Evolutionary conservation across 2,113 vertebrate genomes (phyloP), one percentile per base, ranked within the genome.

Genomic region (Seriola dumerili): DNA sequence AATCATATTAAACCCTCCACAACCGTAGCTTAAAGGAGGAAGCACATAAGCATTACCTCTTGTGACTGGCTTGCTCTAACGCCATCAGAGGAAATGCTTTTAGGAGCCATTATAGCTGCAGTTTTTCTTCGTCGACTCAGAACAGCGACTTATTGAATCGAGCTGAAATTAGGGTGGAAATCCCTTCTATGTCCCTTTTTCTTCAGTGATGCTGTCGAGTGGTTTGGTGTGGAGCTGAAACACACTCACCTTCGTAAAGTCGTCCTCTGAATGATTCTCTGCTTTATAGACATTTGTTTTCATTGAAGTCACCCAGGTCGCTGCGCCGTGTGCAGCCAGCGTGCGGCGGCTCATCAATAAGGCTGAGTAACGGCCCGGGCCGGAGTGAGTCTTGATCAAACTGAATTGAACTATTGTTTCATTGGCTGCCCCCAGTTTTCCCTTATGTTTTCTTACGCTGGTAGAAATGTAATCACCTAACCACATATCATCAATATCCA

Each of bases 231-330:
- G 36, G 36, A 11, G n/a, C 4, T 17, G 8, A 40, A 10, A 52
- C 25, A 52, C 52, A 63, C 52, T 38, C 52, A 19, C 17, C 21
- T 71, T 38, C 16, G 59, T 55, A 23, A 44, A 48, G 16, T 17
- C 38, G 16, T 42, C 9, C 10, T 73, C 42, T 65, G 66, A 74
- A 34, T 55, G 61, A 25, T 17, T 61, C 64, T 42, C 44, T 44
- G 29, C 42, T 12, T 80, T 34, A 66, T 9, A 46, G 8, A 58
- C 84, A 88, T 77, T 78, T 82, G 55, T 64, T 89, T 87, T 80
- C 64, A 87, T 88, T 79, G 71, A 16, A 23, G 32, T 61, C 52
- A 57, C 29, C 3, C 1, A 1, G 21, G 34, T 52, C 5, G 19
- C 63, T 77, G 29, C 4, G 23, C 23, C 63, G 19, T 46, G 72